Evolutionary conservation across 2,888 invertebrate genomes (phyloP), one percentile per base, ranked within the genome.

Genomic region (Oxycera nigricornis): DNA sequence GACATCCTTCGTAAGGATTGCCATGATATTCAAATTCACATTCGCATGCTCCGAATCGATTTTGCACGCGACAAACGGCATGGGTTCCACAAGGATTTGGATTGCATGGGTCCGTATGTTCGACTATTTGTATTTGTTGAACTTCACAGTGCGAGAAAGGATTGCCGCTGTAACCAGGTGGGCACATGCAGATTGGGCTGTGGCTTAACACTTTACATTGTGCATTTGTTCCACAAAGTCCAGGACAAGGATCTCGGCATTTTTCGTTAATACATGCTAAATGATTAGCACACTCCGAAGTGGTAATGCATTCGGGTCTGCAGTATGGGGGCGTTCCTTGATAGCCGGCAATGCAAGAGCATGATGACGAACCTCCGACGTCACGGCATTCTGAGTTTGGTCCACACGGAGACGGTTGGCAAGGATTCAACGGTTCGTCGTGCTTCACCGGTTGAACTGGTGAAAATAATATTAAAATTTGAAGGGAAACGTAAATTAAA

Each of bases 81-180:
- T 94, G 93, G 30, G 91, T 85, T 57, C 94, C 94, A 83, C 95
- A 95, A 2, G 94, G 93, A 75, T 89, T 90, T 39, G 92, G 92
- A 76, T 88, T 85, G 80, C 93, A 93, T 75, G 89, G 90, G 59
- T 84, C 83, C 80, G 84, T 78, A 80, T 70, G 22, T 46, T 70
- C 74, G 9, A 73, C 22, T 57, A 65, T 62, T 2, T 61, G 80
- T 55, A 72, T 77, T 57, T 41, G 75, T 75, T 77, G 74, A 73
- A 86, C 80, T 72, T 81, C 83, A 79, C 91, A 91, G 72, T 87
- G 86, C 57, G 86, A 85, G 26, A 59, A 72, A 17, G 55, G 90
- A 85, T 92, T 90, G 7, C 92, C 92, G 11, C 88, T 89, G 78
- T 87, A 90, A 59, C 90, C 91, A 84, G 87, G 89, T 82, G 83